A percentile compares a stretch with the other conserved stretches of the same genome.
Conservation (phyloP, 2,113 vertebrate species). For the Hirundichthys speculiger region DNA sequence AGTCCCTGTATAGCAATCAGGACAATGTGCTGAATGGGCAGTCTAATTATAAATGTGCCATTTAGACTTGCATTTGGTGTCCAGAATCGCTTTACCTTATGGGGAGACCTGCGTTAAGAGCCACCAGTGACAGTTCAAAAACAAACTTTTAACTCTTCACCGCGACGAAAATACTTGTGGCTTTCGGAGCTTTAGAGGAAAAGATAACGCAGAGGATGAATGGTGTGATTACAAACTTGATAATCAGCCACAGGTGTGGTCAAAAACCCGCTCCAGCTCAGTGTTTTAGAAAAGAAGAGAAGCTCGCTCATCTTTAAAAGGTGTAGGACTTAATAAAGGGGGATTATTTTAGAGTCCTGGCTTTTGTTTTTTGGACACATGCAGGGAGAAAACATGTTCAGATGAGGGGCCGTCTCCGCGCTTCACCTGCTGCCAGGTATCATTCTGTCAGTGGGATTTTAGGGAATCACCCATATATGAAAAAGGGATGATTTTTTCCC, state of each 20-base stretch:
- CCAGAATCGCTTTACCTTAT: constrained; percentile 99
- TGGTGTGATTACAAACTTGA: constrained; percentile 9
- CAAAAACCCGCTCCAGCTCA: neutral
- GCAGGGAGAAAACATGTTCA: constrained; percentile 71
- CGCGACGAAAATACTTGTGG: constrained; percentile 35
- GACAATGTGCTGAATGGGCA: constrained; percentile 99
- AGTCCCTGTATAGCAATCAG: constrained; percentile 90
- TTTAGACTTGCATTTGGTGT: constrained; percentile 91
- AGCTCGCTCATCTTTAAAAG: too few relatives aligned
- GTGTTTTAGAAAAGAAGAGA: neutral
- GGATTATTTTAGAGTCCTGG: too few relatives aligned
- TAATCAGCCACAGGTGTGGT: constrained; percentile 46
- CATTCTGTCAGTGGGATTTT: constrained; percentile 43
- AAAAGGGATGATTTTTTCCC: neutral
- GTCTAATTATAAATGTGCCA: constrained; percentile 99
- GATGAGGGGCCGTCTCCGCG: constrained; percentile 77
- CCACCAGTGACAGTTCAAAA: constrained; percentile 84
- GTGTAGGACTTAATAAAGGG: too few relatives aligned
- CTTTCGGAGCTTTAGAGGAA: neutral
- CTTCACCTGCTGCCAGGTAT: constrained; percentile 69
- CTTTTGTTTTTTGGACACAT: too few relatives aligned
- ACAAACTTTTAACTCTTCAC: constrained; percentile 86
- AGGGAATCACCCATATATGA: constrained; percentile 7
- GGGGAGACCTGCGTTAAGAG: constrained; percentile 90
- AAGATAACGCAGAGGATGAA: neutral